Conservation (phyloP, 1,140 invertebrate genomes). For the Euwallacea fornicatus region DNA sequence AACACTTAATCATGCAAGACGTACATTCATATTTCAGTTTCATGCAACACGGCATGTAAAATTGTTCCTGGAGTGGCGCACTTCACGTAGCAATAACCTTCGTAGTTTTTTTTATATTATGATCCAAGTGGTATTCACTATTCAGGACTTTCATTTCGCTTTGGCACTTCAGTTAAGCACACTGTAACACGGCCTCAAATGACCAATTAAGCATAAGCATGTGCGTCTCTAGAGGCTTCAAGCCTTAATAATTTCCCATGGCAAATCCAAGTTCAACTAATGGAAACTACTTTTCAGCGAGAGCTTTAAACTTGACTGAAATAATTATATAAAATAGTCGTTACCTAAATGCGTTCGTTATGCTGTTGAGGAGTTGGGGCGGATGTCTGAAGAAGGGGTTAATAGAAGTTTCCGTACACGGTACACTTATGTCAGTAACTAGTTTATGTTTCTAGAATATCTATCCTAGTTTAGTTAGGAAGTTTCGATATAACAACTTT, state of each 20-base stretch:
- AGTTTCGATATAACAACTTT: conserved; percentile 18
- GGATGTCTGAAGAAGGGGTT: background rate
- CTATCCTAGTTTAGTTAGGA: conserved; percentile 18
- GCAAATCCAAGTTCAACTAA: background rate
- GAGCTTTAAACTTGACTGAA: background rate
- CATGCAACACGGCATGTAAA: too few species aligned
- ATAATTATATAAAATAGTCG: conserved; percentile 14
- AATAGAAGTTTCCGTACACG: conserved; percentile 6
- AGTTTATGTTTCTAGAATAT: conserved; percentile 15
- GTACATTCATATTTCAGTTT: too few species aligned
- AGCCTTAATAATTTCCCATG: background rate
- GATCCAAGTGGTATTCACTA: too few species aligned
- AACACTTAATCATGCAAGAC: too few species aligned
- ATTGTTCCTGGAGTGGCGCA: too few species aligned
- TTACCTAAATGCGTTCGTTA: background rate
- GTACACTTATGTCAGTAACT: conserved; percentile 6
- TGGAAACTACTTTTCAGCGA: too few species aligned
- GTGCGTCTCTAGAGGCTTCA: too few species aligned
- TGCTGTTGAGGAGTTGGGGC: background rate
- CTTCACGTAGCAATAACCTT: too few species aligned
- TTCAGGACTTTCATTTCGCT: too few species aligned
- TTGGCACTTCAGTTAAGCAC: too few species aligned
- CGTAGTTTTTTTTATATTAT: background rate
- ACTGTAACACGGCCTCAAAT: too few species aligned
- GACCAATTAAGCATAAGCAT: too few species aligned